A percentile compares a stretch with the other conserved stretches of the same genome.
Conservation (phyloP, 1,140 invertebrate species). For the Himalopsyche phryganea region DNA sequence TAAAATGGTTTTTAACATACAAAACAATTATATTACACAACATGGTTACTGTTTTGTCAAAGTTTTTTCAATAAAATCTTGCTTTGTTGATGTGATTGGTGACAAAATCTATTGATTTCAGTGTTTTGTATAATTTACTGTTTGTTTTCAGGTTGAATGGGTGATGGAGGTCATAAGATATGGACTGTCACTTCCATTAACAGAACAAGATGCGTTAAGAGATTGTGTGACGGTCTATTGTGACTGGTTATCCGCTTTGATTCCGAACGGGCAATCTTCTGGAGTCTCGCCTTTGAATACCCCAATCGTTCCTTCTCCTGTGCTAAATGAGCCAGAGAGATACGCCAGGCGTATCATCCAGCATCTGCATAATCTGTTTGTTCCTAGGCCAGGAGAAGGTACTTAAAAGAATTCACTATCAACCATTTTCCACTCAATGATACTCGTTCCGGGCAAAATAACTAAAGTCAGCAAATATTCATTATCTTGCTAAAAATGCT, state of each 20-base stretch:
- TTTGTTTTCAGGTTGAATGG: slow-evolving; percentile 66
- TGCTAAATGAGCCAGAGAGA: slow-evolving; percentile 84
- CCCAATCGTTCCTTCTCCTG: slow-evolving; percentile 79
- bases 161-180: slow-evolving; percentile 92
- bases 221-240: slow-evolving; percentile 97
- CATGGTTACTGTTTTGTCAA: too few species aligned
- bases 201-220: slow-evolving; percentile 89
- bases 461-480: too few species aligned
- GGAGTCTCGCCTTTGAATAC: slow-evolving; percentile 73
- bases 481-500: too few species aligned
- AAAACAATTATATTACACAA: not conserved
- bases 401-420: too few species aligned
- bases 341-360: slow-evolving; percentile 89
- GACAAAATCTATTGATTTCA: too few species aligned
- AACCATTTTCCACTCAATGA: too few species aligned
- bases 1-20: slow-evolving; percentile 4
- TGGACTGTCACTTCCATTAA: slow-evolving; percentile 83
- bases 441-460: too few species aligned
- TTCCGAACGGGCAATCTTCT: slow-evolving; percentile 73
- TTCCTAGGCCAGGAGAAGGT: slow-evolving; percentile 90
- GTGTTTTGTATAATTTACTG: too few species aligned
- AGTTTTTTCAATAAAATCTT: too few species aligned
- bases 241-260: slow-evolving; percentile 89
- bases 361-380: slow-evolving; percentile 93
- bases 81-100: too few species aligned